Evolutionary conservation across 2,113 vertebrate species (phyloP), one percentile per base, ranked within the genome.

Genomic region (Thymallus thymallus): DNA sequence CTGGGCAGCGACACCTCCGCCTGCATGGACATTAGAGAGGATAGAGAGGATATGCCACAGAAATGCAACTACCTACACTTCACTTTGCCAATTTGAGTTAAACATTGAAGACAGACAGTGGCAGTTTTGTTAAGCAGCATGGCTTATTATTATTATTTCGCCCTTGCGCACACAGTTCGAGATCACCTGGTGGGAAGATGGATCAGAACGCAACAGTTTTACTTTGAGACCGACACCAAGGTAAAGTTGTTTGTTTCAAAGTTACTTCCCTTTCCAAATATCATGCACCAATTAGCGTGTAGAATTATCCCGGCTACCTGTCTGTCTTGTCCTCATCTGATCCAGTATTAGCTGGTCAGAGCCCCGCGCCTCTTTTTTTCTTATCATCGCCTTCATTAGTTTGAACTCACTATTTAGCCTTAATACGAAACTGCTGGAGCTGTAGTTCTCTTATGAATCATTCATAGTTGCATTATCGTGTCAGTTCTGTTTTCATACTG

Each of bases 81-180:
- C 26, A 2, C 65, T 56, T 18, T 18, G 23, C 1, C 9, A 22
- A 75, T 78, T 35, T 68, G 71, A 1, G 16, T 5, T 84, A 62
- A 16, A 67, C 60, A 60, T 29, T 55, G 4, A 22, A 6, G 20
- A 10, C 16, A 9, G 16, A 35, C 16, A 65, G 14, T 0, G 35
- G 5, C 1, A 0, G 16, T 45, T 13, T 46, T 12, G 9, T 5
- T 62, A 63, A 76, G 69, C 70, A 82, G 12, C 81, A 97, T 98
- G 96, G 92, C 96, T n/a, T n/a, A n/a, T n/a, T n/a, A 98, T 79
- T 98, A 97, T 74, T 98, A 94, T 88, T 96, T 96, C 32, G 96
- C 96, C 12, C 86, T 98, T 79, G 96, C 96, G 0, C 95, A 98
- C 90, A 95, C 96, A 0, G 95, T 98, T 71, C 93, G 96, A 2